These are phyloP conservation scores for Lycopodina hypogea DNA, from an alignment of 37 sponge, comb jelly and placozoan species.

Conservation along the genomic window DNA sequence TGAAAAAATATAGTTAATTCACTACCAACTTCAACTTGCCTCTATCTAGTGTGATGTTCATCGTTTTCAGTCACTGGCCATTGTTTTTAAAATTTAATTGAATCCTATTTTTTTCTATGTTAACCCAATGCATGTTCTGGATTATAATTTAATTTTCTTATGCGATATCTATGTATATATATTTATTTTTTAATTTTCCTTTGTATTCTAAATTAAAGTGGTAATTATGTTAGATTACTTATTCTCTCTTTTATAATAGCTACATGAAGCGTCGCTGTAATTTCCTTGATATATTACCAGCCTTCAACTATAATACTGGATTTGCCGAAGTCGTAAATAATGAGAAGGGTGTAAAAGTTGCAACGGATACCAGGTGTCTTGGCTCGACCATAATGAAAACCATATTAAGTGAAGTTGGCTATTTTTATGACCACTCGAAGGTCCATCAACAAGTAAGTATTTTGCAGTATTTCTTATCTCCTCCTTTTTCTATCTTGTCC, in stretches of 20 bases:
- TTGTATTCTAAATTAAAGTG: too few species aligned
- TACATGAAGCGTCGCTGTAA: conserved; percentile 79
- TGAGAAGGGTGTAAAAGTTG: conserved; percentile 18
- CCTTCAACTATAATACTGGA: conserved; percentile 77
- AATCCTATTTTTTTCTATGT: not conserved
- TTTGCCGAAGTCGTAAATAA: conserved; percentile 30
- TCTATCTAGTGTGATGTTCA: not conserved
- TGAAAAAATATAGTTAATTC: not conserved
- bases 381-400: conserved; percentile 74
- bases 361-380: conserved; percentile 54
- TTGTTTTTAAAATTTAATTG: not conserved
- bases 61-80: not conserved
- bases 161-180: too few species aligned
- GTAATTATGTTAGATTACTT: too few species aligned
- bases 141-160: not conserved
- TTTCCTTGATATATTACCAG: conserved; percentile 57
- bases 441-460: conserved; percentile 62
- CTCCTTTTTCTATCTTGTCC: not conserved
- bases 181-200: too few species aligned
- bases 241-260: too few species aligned
- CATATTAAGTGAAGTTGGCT: conserved; percentile 72
- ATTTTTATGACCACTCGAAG: conserved; percentile 63
- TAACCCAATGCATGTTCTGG: not conserved
- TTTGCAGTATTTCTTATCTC: not conserved
- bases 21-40: not conserved